Evolutionary conservation across 2,797 vertebrate genomes (phyloP), one percentile per base, ranked within the genome.

Genomic region (Cirrhinus molitorella): DNA sequence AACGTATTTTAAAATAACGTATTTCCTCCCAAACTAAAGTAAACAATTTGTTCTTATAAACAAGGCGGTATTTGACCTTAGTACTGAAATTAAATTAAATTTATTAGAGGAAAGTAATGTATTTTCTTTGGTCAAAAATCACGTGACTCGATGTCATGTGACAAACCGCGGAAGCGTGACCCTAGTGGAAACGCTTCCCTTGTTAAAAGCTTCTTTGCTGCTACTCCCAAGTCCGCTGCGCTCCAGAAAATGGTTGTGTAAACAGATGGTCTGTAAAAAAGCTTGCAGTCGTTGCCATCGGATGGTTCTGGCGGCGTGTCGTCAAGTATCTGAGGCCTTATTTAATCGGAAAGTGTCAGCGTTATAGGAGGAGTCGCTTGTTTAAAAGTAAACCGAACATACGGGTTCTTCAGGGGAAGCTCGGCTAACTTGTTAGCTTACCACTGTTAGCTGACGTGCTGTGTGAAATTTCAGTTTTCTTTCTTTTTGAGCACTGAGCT

Each of bases 171-270:
- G 73, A 77, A 83, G 25, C 11, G 43, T 53, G 11, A 17, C 2
- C n/a, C 53, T 57, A 74, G 68, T 72, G 25, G 59, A 57, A 10
- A 11, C n/a, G 37, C 23, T 65, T 31, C 31, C 2, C 13, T 57
- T 34, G 12, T 43, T 31, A 17, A 31, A 31, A 23, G 31, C 45
- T 25, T 83, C 66, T 53, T 88, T 16, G 23, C 40, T 75, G 61
- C 37, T 84, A 40, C 77, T 75, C 84, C 40, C 68, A 79, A 85
- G 80, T 87, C 57, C 68, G 78, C 67, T 70, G 40, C 28, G 80
- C 72, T 57, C 40, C 12, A 71, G 43, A 83, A 79, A 85, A 81
- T 83, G 82, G 65, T 81, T 59, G 83, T 75, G 85, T 89, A 88
- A 89, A 89, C 88, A 86, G 63, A 49, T 61, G 51, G 21, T 43